Evolutionary conservation across 2,888 invertebrate genomes (phyloP).

Genomic region (Notodonta ziczac): DNA sequence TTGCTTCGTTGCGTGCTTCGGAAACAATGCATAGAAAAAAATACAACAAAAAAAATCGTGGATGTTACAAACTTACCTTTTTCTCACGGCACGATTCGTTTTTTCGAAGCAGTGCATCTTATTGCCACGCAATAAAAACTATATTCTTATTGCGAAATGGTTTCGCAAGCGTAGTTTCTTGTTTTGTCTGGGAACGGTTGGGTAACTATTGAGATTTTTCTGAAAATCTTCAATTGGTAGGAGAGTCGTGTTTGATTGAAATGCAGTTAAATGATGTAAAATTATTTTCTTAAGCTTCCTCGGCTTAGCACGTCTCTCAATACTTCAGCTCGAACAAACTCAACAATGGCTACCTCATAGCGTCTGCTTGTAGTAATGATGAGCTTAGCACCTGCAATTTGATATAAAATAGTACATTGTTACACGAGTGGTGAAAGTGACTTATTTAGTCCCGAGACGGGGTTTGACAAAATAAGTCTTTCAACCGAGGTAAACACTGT

Average conservation of each 20-base stretch:
- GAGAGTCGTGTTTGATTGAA: slow-evolving; percentile 30
- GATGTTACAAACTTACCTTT: slow-evolving; percentile 29
- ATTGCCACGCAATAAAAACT: slow-evolving; percentile 17
- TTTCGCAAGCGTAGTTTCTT: slow-evolving; percentile 12
- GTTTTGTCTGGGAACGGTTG: slow-evolving; percentile 23
- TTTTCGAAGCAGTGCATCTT: slow-evolving; percentile 25
- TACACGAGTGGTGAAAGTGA: too few relatives aligned
- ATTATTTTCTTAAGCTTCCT: too few relatives aligned
- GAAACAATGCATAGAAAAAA: slow-evolving; percentile 67
- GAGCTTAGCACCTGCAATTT: too few relatives aligned
- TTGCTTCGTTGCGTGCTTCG: slow-evolving; percentile 71
- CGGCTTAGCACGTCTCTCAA: too few relatives aligned
- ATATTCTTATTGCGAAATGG: slow-evolving; percentile 14
- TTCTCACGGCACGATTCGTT: slow-evolving; percentile 18
- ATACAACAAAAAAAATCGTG: slow-evolving; percentile 44
- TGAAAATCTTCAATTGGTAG: slow-evolving; percentile 32
- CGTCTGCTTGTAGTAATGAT: too few relatives aligned
- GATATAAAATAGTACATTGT: too few relatives aligned
- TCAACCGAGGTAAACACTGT: too few relatives aligned
- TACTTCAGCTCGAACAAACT: too few relatives aligned
- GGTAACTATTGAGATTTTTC: slow-evolving; percentile 26
- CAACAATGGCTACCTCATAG: too few relatives aligned
- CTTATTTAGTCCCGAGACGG: too few relatives aligned
- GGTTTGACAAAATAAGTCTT: too few relatives aligned
- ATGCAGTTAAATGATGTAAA: too few relatives aligned